Base-by-base conservation (phyloP, 2,888 invertebrate species). In the Zaprionus lineosus region DNA sequence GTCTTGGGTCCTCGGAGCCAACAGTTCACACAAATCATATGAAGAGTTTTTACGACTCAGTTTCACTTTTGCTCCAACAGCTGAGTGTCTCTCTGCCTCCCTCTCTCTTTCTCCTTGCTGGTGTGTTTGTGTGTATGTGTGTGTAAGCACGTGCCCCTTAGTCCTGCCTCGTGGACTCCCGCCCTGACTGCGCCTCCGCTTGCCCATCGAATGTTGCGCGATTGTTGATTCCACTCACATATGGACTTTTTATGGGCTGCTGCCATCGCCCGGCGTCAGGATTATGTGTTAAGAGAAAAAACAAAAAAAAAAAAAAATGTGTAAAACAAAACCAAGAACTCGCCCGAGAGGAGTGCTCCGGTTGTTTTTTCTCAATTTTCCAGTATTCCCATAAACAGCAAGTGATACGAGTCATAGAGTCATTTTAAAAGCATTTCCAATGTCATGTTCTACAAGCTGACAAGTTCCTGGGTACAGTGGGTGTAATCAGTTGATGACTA, bases 171-270 rank as follows among this genome's bases (percentile, higher is more conserved):
- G n/a, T n/a, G n/a, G n/a, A n/a, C n/a, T n/a, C 9, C 2, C 6
- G 9, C 7, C 2, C 16, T 2, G 7, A n/a, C n/a, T n/a, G n/a
- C n/a, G n/a, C 9, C 14, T 8, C 37, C 11, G n/a, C 7, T 9
- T 9, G 16, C 1, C 19, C n/a, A 34, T n/a, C n/a, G n/a, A 57
- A 47, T 34, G 56, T 74, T 70, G 79, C 67, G 69, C 76, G 79
- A 83, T 83, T 76, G 74, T 61, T 66, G 63, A 68, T 58, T 37
- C 56, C 56, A 44, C 65, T 52, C 61, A 51, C 60, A 53, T 33
- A 46, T 14, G 61, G 48, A 31, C 50, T 44, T 63, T 72, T 75
- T 36, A 62, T 59, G 46, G 14, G 37, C 9, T 40, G 46, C 43
- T 51, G 51, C 28, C 56, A 33, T 34, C 50, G 31, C 9, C 46